Percentiles rank a stretch among this genome's conserved stretches.
Conservation (phyloP, 1,140 invertebrate genomes). For the Stegodyphus dumicola region DNA sequence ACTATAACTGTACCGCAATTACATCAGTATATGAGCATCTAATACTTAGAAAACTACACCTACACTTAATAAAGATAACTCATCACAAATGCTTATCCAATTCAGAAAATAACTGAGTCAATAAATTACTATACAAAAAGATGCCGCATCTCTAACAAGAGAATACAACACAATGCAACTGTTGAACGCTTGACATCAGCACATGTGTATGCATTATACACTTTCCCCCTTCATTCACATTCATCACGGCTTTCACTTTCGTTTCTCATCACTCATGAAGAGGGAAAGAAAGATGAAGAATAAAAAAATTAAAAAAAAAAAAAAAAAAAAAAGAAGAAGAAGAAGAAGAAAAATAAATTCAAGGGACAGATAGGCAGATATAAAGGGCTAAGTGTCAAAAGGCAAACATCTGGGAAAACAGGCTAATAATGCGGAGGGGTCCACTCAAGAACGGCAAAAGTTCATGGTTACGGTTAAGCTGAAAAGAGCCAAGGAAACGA, state of each 20-base stretch:
- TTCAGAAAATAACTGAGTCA: slow-evolving; percentile 7
- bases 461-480: no score
- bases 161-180: no score
- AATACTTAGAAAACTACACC: no score
- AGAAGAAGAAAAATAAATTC: not conserved
- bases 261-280: slow-evolving; percentile 33
- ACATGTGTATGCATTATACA: no score
- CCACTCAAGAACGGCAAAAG: slow-evolving; percentile 12
- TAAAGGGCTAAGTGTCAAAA: slow-evolving; percentile 50
- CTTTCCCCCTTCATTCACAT: not conserved
- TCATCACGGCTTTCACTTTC: slow-evolving; percentile 49
- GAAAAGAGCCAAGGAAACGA: no score
- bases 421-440: slow-evolving; percentile 31
- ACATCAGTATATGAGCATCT: no score
- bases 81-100: slow-evolving; percentile 9
- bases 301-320: no score
- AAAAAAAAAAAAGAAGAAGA: not conserved
- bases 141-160: not conserved
- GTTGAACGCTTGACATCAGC: no score
- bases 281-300: not conserved
- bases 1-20: no score
- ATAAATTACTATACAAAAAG: slow-evolving; percentile 19
- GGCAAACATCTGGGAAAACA: slow-evolving; percentile 50
- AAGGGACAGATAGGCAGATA: slow-evolving; percentile 18
- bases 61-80: not conserved